Base-by-base conservation (phyloP, 1,140 invertebrate species). In the Aphelinus certus region DNA sequence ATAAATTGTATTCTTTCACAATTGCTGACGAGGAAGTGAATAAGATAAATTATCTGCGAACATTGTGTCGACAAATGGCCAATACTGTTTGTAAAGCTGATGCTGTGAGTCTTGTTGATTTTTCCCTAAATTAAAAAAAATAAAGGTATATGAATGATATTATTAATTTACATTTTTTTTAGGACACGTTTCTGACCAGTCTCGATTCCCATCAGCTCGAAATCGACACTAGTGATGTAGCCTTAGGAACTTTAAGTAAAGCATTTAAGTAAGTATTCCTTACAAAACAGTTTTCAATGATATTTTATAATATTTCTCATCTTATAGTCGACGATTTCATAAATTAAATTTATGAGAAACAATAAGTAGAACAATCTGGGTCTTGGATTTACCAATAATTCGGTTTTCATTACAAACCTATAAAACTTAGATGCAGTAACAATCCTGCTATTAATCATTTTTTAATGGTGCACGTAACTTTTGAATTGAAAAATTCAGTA, bases 11-110 rank as follows among this genome's bases (percentile, higher is more conserved):
- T 88, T 94, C 94, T 7, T 98, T 98, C 85, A 93, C 93, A 78
- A 92, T 97, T 79, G 91, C 91, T 5, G 93, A 95, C 78, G 95
- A 95, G 73, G 91, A 94, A 65, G 90, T 92, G 53, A 92, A 95
- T 83, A 98, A 97, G 86, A 88, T 89, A 42, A 90, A 91, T 77
- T 96, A 96, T 85, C 89, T 97, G 69, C 92, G 92, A 77, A 92
- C 91, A 65, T 88, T 98, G 51, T 97, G 95, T 83, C 91, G 95
- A 81, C 94, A 96, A 86, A 95, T 97, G 90, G 94, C 94, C n/a
- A 94, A 94, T 81, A 94, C 94, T 74, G 92, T 94, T 78, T 95
- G 94, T 86, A 93, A 93, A 86, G 91, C 94, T 77, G 94, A 95
- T 89, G 91, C 93, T 78, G 94, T 95, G 88, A 89, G 92, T 90